Evolutionary conservation across 2,797 vertebrate genomes (phyloP).

Genomic region (Mus spretus): DNA sequence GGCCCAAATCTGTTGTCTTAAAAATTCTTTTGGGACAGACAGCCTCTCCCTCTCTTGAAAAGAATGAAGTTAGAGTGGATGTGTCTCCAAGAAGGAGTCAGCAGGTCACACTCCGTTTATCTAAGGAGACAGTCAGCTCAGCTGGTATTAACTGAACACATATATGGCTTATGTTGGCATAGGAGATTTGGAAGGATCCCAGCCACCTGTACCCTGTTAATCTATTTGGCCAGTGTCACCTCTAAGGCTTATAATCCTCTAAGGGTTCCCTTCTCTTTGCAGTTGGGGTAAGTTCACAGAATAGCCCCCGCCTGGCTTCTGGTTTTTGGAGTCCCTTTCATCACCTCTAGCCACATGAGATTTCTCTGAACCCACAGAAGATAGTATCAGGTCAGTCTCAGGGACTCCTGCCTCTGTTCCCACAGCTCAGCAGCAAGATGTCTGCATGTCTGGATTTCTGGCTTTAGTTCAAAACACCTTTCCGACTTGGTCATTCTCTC

Average conservation of each 20-base stretch:
- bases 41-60: conserved; percentile 12
- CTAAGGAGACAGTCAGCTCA: background rate
- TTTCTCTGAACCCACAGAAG: background rate
- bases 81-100: background rate
- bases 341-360: background rate
- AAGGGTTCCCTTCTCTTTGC: background rate
- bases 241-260: background rate
- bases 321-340: background rate
- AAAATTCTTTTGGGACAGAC: conserved; percentile 50
- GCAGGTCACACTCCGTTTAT: background rate
- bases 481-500: background rate
- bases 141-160: background rate
- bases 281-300: background rate
- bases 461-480: background rate
- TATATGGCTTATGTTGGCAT: background rate
- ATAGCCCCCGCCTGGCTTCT: background rate
- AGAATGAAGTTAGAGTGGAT: conserved; percentile 47
- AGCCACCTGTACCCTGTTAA: background rate
- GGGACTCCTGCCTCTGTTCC: background rate
- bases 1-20: conserved; percentile 7
- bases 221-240: background rate
- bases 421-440: background rate
- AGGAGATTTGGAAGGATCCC: background rate
- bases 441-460: background rate
- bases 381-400: background rate